A percentile compares a stretch with the other conserved stretches of the same genome.
Conservation (phyloP, 2,888 invertebrate genomes). For the Drosophila austrosaltans region DNA sequence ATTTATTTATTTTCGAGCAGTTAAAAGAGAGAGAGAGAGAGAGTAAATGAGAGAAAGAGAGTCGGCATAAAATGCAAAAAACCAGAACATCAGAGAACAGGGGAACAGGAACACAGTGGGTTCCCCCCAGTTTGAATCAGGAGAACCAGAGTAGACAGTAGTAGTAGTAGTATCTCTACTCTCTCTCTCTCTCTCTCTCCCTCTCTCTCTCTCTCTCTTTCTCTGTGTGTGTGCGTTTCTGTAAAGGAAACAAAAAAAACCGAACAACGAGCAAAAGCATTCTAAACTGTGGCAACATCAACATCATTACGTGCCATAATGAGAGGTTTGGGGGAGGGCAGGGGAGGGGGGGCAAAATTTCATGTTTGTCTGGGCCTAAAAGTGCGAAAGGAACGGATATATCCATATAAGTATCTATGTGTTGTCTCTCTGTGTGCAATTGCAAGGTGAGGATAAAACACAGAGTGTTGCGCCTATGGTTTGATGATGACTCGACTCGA, state of each 20-base stretch:
- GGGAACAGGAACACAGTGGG: slow-evolving; percentile 48
- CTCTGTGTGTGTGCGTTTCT: slow-evolving; percentile 27
- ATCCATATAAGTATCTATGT: background rate
- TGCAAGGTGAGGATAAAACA: slow-evolving; percentile 19
- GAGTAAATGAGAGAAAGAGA: slow-evolving; percentile 10
- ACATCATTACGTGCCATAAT: slow-evolving; percentile 73
- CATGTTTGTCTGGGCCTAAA: slow-evolving; percentile 44
- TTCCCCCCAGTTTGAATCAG: too few species aligned
- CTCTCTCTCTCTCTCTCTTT: too few species aligned
- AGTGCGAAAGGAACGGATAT: slow-evolving; percentile 9
- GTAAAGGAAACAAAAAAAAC: slow-evolving; percentile 18
- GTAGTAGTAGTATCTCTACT: too few species aligned
- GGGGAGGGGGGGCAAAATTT: slow-evolving; percentile 23
- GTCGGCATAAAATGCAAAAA: slow-evolving; percentile 67
- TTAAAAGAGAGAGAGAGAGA: slow-evolving; percentile 16
- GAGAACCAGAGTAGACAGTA: too few species aligned
- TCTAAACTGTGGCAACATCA: slow-evolving; percentile 75
- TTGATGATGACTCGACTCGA: slow-evolving; percentile 10
- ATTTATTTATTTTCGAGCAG: slow-evolving; percentile 41
- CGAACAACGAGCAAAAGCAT: slow-evolving; percentile 45
- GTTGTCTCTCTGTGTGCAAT: background rate
- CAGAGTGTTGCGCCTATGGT: slow-evolving; percentile 13
- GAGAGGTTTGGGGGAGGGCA: slow-evolving; percentile 34
- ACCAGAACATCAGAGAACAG: slow-evolving; percentile 70
- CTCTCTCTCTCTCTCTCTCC: too few species aligned